Conservation (phyloP, 1,140 invertebrate genomes). For the Caenorhabditis tropicalis region DNA sequence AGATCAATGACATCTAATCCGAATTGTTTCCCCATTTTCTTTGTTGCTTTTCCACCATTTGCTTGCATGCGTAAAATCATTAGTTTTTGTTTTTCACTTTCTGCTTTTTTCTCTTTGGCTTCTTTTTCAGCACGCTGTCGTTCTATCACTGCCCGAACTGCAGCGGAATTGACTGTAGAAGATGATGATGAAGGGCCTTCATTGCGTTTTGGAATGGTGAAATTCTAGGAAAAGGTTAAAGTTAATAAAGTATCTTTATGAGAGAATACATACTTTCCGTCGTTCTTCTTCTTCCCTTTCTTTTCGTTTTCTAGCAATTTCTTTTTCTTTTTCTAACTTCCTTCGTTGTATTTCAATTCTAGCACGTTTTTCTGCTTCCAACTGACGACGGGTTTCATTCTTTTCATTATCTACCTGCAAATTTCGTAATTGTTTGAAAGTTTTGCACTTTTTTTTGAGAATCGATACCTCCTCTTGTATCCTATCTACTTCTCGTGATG, state of each 20-base stretch:
- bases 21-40: constrained; percentile 31
- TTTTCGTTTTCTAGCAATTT: background rate
- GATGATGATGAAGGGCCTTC: background rate
- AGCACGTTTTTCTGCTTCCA: constrained; percentile 9
- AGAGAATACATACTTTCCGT: background rate
- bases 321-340: constrained; percentile 9
- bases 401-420: background rate
- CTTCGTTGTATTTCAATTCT: constrained; percentile 21
- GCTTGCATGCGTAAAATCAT: constrained; percentile 33
- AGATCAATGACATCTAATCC: constrained; percentile 22
- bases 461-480: constrained; percentile 27
- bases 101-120: constrained; percentile 4
- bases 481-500: constrained; percentile 29
- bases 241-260: too few species aligned
- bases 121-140: constrained; percentile 24
- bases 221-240: constrained; percentile 8
- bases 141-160: constrained; percentile 9
- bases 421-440: background rate
- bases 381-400: constrained; percentile 3
- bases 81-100: background rate
- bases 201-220: constrained; percentile 4
- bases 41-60: constrained; percentile 24
- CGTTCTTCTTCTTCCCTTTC: constrained; percentile 27
- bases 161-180: background rate
- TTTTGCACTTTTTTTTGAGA: background rate